Evolutionary conservation across 2,888 invertebrate species (phyloP).

Genomic region (Agrotis puta): DNA sequence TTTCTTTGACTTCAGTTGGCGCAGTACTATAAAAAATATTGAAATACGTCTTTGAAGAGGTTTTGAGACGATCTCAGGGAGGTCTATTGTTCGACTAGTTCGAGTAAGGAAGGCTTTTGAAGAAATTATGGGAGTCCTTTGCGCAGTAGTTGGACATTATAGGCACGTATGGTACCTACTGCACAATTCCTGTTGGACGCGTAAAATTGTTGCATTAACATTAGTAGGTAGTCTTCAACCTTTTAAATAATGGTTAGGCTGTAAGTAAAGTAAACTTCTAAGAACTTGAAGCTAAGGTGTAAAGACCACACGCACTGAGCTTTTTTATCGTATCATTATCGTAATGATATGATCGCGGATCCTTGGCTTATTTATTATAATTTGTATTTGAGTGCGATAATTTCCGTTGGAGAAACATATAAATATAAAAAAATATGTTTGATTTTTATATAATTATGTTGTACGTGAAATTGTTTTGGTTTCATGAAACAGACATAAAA

Average conservation of each 20-base stretch:
- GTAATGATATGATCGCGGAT: conserved; percentile 7
- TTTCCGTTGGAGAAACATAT: neutral
- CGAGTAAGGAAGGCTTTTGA: too few relatives aligned
- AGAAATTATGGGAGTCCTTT: too few relatives aligned
- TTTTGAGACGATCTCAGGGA: too few relatives aligned
- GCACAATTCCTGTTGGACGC: neutral
- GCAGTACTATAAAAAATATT: too few relatives aligned
- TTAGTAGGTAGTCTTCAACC: too few relatives aligned
- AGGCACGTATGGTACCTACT: neutral
- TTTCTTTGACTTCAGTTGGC: too few relatives aligned
- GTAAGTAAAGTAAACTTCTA: neutral
- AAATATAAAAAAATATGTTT: neutral
- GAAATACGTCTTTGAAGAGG: too few relatives aligned
- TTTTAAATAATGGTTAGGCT: neutral
- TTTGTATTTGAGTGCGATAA: neutral
- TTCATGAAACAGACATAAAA: neutral
- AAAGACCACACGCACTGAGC: neutral
- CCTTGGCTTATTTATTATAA: neutral
- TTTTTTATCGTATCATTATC: neutral
- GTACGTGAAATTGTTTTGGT: neutral
- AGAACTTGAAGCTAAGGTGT: neutral
- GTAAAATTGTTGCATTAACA: neutral
- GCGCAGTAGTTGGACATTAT: too few relatives aligned
- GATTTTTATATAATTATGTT: neutral
- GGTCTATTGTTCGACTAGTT: too few relatives aligned